phyloP scores from a whole-genome alignment of 2,888 invertebrate species.

The Quadroppia sp. region DNA sequence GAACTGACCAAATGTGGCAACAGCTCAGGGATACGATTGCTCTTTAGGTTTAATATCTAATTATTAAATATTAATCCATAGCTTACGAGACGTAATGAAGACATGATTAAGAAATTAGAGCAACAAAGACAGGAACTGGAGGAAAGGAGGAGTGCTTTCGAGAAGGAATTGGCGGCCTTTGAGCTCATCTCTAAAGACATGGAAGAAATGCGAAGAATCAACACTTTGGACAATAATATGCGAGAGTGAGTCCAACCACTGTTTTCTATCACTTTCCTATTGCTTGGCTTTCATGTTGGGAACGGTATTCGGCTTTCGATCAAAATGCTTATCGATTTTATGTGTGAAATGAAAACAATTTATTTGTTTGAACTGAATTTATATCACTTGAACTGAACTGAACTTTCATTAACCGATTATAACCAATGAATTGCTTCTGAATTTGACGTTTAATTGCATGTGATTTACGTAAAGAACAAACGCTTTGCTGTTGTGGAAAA shows the following conservation, averaged over 20 bases:
- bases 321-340: constrained; percentile 1
- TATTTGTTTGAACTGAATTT: background rate
- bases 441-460: background rate
- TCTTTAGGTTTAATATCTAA: no score
- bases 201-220: constrained; percentile 76
- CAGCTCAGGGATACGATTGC: no score
- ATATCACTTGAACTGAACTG: background rate
- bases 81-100: constrained; percentile 71
- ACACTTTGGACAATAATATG: constrained; percentile 79
- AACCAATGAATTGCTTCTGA: background rate
- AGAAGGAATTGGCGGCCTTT: constrained; percentile 79
- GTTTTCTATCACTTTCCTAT: background rate
- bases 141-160: constrained; percentile 77
- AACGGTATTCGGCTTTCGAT: constrained; percentile 18
- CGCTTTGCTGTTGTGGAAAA: constrained; percentile 2
- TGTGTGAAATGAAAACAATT: no score
- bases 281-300: background rate
- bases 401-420: no score
- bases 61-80: constrained; percentile 32
- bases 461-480: background rate
- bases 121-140: constrained; percentile 87
- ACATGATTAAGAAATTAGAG: constrained; percentile 70
- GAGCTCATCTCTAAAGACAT: constrained; percentile 82
- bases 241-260: constrained; percentile 66
- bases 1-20: no score